Percentiles rank a stretch among this genome's conserved stretches.
These are phyloP conservation scores for Scelioninae gen. 1 DNA, from an alignment of 2,888 invertebrate genomes.

Conservation along the genomic window DNA sequence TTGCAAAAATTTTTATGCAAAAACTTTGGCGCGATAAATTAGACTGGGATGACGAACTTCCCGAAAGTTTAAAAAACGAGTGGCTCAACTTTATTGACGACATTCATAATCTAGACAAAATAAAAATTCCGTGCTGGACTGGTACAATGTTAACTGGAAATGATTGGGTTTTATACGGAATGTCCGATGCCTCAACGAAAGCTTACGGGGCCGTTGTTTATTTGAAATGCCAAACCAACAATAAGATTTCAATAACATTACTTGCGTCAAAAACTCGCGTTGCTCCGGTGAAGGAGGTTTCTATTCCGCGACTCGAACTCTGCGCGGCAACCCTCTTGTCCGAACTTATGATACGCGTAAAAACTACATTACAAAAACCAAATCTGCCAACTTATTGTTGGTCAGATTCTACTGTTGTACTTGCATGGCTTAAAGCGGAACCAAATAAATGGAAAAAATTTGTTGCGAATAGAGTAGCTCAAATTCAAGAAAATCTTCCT, in stretches of 20 bases:
- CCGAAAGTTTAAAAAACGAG: not conserved
- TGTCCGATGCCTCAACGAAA: not conserved
- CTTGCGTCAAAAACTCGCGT: not conserved
- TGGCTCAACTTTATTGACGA: no score
- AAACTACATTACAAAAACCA: not conserved
- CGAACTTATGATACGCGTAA: not conserved
- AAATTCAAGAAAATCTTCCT: constrained; percentile 11
- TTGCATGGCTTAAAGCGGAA: not conserved
- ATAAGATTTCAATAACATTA: not conserved
- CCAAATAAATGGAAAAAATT: constrained; percentile 17
- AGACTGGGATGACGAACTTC: not conserved
- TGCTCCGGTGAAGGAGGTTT: not conserved
- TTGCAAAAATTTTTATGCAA: not conserved
- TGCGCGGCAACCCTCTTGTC: constrained; percentile 13
- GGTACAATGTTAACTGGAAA: not conserved
- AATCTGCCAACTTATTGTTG: not conserved
- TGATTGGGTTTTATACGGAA: constrained; percentile 14
- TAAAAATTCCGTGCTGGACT: constrained; percentile 4
- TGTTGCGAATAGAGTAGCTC: constrained; percentile 9
- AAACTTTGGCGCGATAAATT: not conserved
- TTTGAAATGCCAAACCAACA: not conserved
- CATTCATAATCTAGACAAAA: not conserved
- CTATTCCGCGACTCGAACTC: constrained; percentile 12
- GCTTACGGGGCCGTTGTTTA: constrained; percentile 14
- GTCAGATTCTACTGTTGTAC: not conserved